Base-by-base conservation (phyloP, 35 echinoderm and acorn worm genomes). In the Hemicentrotus pulcherrimus region DNA sequence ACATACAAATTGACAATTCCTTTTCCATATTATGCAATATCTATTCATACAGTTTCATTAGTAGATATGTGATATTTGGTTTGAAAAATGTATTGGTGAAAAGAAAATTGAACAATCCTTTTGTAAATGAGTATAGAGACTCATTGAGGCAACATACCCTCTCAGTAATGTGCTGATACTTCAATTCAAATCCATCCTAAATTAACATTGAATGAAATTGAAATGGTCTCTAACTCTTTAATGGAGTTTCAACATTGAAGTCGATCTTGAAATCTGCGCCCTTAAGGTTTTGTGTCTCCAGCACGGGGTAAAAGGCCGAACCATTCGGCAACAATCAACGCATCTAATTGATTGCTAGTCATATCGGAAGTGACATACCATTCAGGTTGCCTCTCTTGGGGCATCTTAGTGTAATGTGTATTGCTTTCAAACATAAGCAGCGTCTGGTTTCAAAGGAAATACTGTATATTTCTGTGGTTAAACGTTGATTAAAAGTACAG, bases 181-280 rank as follows among this genome's bases (percentile, higher is more conserved):
- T 78, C 19, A 28, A 22, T 78, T 55, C 7, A 78, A 78, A 28
- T 28, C 65, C 65, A 22, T 78, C 65, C 15, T 15, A 78, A 28
- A 78, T 78, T n/a, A 78, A 78, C 65, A 78, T 78, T 28, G 65
- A 78, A 78, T 78, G 65, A 78, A 78, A 22, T 8, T n/a, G 65
- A 78, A 78, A 78, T n/a, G 22, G 65, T 28, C 65, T 78, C 65
- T 22, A 78, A 78, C 65, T 22, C 24, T 78, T 78, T 78, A 78
- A 78, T 78, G 65, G 65, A 78, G 65, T 78, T 78, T 78, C 65
- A 78, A 78, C 65, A n/a, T 78, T 78, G 65, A 22, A 78, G 65
- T 78, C 19, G 65, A 78, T 78, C 65, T 78, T 78, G 65, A 78
- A 78, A 78, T 78, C 22, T 78, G 7, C 22, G 65, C 24, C 65